phyloP scores from a whole-genome alignment of 1,140 invertebrate species.

The Subanguina moxae region DNA sequence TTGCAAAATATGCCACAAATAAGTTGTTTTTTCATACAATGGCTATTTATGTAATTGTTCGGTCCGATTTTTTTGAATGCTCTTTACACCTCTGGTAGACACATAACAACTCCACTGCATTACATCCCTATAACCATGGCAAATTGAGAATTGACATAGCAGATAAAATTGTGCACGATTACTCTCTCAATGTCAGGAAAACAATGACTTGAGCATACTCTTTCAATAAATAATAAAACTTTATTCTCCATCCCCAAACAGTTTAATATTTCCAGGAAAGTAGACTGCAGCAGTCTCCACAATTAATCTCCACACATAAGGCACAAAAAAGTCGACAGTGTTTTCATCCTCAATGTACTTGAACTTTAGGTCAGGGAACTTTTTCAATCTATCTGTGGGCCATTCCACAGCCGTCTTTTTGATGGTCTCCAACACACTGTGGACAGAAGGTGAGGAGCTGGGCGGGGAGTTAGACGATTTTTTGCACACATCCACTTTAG shows the following conservation, averaged over 20 bases:
- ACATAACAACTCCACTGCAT: too few relatives aligned
- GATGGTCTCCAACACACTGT: constrained; percentile 78
- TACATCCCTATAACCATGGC: too few relatives aligned
- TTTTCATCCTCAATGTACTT: constrained; percentile 97
- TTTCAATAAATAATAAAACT: too few relatives aligned
- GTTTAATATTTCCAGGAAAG: constrained; percentile 64
- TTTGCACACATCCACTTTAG: constrained; percentile 70
- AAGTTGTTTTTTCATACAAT: too few relatives aligned
- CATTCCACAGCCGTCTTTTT: constrained; percentile 79
- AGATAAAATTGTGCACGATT: too few relatives aligned
- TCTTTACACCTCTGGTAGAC: too few relatives aligned
- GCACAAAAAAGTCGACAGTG: constrained; percentile 97
- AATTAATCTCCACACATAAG: constrained; percentile 92
- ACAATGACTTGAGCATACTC: too few relatives aligned
- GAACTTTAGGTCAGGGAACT: constrained; percentile 94
- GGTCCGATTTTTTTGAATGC: too few relatives aligned
- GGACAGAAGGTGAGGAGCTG: constrained; percentile 70
- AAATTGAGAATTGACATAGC: too few relatives aligned
- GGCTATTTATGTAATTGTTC: too few relatives aligned
- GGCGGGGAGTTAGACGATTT: constrained; percentile 45
- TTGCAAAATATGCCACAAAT: too few relatives aligned
- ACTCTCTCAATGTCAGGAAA: too few relatives aligned
- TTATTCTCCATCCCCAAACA: constrained; percentile 30
- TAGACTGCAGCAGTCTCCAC: constrained; percentile 74
- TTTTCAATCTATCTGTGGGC: constrained; percentile 80